These are phyloP conservation scores for Drosophila prostipennis DNA, from an alignment of 2,888 invertebrate genomes.

Conservation along the genomic window DNA sequence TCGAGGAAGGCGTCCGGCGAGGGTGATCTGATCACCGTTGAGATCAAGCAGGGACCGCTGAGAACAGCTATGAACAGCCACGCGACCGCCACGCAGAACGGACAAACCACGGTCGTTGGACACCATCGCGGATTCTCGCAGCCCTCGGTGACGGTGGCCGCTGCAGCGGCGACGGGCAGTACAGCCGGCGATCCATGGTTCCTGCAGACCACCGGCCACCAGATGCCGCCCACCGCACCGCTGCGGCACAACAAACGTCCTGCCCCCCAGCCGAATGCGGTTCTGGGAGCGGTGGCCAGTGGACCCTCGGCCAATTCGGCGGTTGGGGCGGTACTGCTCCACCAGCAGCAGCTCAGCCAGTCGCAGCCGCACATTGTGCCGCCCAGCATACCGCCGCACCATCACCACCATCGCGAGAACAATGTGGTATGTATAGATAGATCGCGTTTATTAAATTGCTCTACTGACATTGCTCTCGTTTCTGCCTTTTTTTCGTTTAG, in stretches of 20 bases:
- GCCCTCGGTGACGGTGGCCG: constrained; percentile 81
- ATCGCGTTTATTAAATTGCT: constrained; percentile 1
- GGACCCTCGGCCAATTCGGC: constrained; percentile 43
- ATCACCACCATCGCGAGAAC: constrained; percentile 76
- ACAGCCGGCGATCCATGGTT: constrained; percentile 85
- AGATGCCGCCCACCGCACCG: constrained; percentile 85
- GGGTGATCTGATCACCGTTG: constrained; percentile 56
- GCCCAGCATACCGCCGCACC: constrained; percentile 83
- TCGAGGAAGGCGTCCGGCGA: constrained; percentile 37
- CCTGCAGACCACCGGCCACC: constrained; percentile 84
- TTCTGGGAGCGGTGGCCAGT: constrained; percentile 42
- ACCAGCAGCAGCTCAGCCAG: constrained; percentile 83
- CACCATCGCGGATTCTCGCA: constrained; percentile 85
- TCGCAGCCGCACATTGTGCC: constrained; percentile 84
- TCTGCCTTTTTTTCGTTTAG: constrained; percentile 69
- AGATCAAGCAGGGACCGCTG: constrained; percentile 63
- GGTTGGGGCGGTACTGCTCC: constrained; percentile 63
- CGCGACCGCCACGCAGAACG: constrained; percentile 84
- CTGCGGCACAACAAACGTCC: constrained; percentile 84
- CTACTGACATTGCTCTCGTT: constrained; percentile 26
- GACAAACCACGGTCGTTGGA: constrained; percentile 84
- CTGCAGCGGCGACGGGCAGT: constrained; percentile 68
- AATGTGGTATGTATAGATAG: constrained; percentile 70
- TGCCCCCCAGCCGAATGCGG: constrained; percentile 83
- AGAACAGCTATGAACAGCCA: constrained; percentile 83